phyloP scores from a whole-genome alignment of 2,797 vertebrate species.

The Propithecus deckenii region DNA sequence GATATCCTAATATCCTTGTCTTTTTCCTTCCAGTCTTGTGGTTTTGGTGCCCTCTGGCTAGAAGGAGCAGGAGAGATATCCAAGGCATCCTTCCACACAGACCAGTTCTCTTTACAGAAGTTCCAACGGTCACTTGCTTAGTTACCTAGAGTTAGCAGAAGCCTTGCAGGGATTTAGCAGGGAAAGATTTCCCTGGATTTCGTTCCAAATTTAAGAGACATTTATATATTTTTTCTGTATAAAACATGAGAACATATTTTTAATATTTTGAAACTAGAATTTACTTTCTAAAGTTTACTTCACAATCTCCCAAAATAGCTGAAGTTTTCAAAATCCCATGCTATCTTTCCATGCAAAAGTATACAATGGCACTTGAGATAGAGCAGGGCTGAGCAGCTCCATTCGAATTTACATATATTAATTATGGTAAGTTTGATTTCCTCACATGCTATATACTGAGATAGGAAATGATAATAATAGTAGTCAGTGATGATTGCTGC shows the following conservation, averaged over 20 bases:
- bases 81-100: not conserved
- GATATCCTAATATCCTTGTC: not conserved
- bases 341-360: not conserved
- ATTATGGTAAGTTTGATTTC: not conserved
- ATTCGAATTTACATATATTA: not conserved
- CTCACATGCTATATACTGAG: not conserved
- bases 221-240: not conserved
- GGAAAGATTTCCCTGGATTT: not conserved
- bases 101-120: not conserved
- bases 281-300: not conserved
- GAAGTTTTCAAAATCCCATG: not conserved
- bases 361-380: not conserved
- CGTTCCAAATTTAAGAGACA: not conserved
- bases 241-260: not conserved
- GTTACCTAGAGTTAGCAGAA: not conserved
- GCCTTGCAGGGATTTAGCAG: not conserved
- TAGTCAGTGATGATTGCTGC: not conserved
- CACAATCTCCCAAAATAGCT: not conserved
- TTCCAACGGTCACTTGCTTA: not conserved
- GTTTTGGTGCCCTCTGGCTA: not conserved
- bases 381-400: not conserved
- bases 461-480: not conserved
- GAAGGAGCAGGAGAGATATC: not conserved
- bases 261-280: not conserved
- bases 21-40: not conserved